Evolutionary conservation across 2,113 vertebrate species (phyloP).

Genomic region (Oncorhynchus tshawytscha): DNA sequence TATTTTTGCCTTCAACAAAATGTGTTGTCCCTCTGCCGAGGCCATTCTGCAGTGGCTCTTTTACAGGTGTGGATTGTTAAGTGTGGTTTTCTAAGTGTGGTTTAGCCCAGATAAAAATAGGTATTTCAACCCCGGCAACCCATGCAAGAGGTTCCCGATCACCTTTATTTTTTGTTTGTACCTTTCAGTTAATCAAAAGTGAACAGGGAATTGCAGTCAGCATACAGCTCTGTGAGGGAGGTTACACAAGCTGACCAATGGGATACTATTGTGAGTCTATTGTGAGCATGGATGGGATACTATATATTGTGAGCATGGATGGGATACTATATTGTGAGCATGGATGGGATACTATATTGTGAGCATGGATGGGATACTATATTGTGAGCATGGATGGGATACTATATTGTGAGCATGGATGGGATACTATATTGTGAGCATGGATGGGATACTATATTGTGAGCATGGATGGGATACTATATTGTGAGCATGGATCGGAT

Average conservation of each 20-base stretch:
- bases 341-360: background rate
- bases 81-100: background rate
- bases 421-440: background rate
- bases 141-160: background rate
- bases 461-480: too few species aligned
- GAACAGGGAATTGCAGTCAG: background rate
- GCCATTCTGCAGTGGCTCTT: slow-evolving; percentile 11
- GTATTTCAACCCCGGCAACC: background rate
- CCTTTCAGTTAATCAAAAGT: background rate
- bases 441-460: too few species aligned
- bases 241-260: too few species aligned
- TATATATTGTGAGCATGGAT: too few species aligned
- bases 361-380: too few species aligned
- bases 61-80: slow-evolving; percentile 17
- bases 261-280: too few species aligned
- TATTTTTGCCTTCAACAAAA: slow-evolving; percentile 34
- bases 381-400: too few species aligned
- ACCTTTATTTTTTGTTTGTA: slow-evolving; percentile 17
- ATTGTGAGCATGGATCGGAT: background rate
- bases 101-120: background rate
- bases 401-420: background rate
- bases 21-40: slow-evolving; percentile 25
- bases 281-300: too few species aligned
- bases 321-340: background rate
- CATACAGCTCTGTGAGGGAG: background rate